Conservation (phyloP, 35 echinoderm and acorn worm genomes). For the Anneissia japonica region DNA sequence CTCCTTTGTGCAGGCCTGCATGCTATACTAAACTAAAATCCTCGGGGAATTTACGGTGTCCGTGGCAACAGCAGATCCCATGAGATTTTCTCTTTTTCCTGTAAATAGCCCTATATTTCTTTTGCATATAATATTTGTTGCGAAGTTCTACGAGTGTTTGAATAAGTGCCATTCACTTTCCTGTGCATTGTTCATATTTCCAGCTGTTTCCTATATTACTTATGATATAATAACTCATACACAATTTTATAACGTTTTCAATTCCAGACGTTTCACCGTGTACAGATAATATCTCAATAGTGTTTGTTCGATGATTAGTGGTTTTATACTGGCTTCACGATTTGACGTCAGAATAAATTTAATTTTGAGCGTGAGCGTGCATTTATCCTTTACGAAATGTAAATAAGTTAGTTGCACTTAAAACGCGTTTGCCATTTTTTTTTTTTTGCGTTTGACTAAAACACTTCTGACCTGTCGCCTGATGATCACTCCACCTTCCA, state of each 20-base stretch:
- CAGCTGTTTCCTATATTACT: conserved; percentile 1
- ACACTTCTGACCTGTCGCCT: too few species aligned
- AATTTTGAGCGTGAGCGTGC: too few species aligned
- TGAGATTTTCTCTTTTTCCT: neutral
- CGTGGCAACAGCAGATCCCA: neutral
- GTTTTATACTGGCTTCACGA: neutral
- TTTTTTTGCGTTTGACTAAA: too few species aligned
- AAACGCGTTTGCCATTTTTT: too few species aligned
- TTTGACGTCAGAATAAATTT: neutral
- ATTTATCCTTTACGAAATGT: too few species aligned
- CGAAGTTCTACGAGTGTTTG: neutral
- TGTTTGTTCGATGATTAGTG: neutral
- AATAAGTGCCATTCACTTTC: neutral
- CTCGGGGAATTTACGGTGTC: neutral
- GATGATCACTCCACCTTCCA: too few species aligned
- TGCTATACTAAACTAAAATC: neutral
- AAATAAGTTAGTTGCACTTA: too few species aligned
- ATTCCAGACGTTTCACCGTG: neutral
- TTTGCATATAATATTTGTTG: too few species aligned
- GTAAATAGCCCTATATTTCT: too few species aligned
- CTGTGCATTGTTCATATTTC: neutral
- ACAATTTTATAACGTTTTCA: neutral
- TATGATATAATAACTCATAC: neutral
- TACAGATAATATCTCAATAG: too few species aligned
- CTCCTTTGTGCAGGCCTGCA: neutral